Evolutionary conservation across 2,888 invertebrate genomes (phyloP), one percentile per base, ranked within the genome.

Genomic region (Eudasyphora cyanicolor): DNA sequence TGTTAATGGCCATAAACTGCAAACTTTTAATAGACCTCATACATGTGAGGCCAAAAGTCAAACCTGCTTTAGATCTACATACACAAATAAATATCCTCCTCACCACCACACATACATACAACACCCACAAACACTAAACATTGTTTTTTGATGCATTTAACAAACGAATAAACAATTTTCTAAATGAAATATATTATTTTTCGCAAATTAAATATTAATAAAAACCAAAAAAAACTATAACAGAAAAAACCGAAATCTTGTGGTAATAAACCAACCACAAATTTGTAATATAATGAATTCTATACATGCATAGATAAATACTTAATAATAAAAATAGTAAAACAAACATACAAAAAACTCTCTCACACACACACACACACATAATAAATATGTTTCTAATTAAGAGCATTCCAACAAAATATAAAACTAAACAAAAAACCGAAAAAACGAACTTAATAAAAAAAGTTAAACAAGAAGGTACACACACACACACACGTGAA

Each of bases 381-480:
- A 70, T 49, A 79, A 82, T 76, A 79, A 78, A 78, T 76, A 81
- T 80, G 82, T 82, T 82, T 85, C 84, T 82, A 85, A 82, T 82
- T 80, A 82, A 85, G 84, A 78, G 82, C 78, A 85, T 82, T 85
- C 79, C 79, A 84, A 84, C 64, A 60, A 54, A n/a, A n/a, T n/a
- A 73, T 69, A 69, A 69, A 76, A 51, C 71, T 32, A 71, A 69
- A 27, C 49, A 77, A 60, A 27, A 27, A 60, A 60, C 8, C 10
- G 2, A 42, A 67, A 67, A 67, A 32, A n/a, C n/a, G 71, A 80
- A 60, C 32, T 35, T 54, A 12, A 71, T 8, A 57, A 24, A 42
- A 38, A 73, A 73, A 42, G n/a, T n/a, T 35, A 73, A 76, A 77
- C 27, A 29, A 1, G 6, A 32, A 60, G 7, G 7, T 19, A 64